Base-by-base conservation (phyloP, 2,888 invertebrate genomes). In the Pollenia angustigena region DNA sequence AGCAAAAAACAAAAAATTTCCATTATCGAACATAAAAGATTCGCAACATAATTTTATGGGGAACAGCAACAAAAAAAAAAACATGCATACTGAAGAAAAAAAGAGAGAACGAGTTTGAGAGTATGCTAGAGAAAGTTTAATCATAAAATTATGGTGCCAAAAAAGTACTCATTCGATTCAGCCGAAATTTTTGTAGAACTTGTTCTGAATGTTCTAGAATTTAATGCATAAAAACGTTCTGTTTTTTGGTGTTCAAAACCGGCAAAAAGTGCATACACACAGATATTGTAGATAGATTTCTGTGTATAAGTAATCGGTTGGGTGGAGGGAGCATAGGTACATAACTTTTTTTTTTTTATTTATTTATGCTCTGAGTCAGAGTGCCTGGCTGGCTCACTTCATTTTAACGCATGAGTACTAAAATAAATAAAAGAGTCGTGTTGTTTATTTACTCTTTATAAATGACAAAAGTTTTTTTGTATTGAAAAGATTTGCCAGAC, bases 391-490 rank as follows among this genome's bases (percentile, higher is more conserved):
- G 79, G 42, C 18, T 79, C 79, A 64, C 12, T 44, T 64, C 10
- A 4, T 54, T 64, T 72, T 42, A 4, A 64, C 81, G 81, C 81
- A 81, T 66, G 81, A 50, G 56, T 74, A 56, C 40, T 40, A 40
- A 7, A 14, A 0, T 50, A 1, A 12, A 12, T 23, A 23, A 56
- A 54, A 62, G 71, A 71, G 18, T 18, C 18, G 69, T 60, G 9
- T 46, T 76, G 16, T 56, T 46, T 72, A 40, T 56, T 72, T 72
- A 64, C 72, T 81, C 81, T 48, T 75, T 69, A 75, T 66, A 66
- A 68, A 11, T 71, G 50, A 16, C 46, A 18, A 46, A 46, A 16
- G 64, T 62, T 40, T 46, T 56, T 32, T 16, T 69, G 52, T 44
- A 14, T 56, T 11, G 6, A 52, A 69, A 16, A 6, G 50, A 32